Evolutionary conservation across 1,140 invertebrate genomes (phyloP).

Genomic region (Dendroctonus ponderosae): DNA sequence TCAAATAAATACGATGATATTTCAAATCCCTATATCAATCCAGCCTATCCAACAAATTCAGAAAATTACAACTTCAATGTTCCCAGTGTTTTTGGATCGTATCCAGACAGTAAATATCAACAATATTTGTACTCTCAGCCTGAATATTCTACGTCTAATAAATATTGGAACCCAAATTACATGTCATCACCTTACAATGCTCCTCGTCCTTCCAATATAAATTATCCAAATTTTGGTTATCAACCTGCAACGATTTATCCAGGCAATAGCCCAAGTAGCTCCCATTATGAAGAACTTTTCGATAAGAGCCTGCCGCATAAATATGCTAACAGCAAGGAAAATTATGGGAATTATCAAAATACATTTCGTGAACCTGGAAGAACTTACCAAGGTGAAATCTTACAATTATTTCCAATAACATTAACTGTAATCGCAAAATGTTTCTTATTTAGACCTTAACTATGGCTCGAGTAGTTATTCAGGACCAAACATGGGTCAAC

Average conservation of each 20-base stretch:
- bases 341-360: constrained; percentile 8
- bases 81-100: no score
- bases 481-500: constrained; percentile 30
- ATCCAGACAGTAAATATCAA: no score
- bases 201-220: not conserved
- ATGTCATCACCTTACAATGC: not conserved
- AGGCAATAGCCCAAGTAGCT: constrained; percentile 1
- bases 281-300: not conserved
- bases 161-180: no score
- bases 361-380: constrained; percentile 9
- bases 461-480: constrained; percentile 20
- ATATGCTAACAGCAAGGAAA: not conserved
- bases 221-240: no score
- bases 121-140: no score
- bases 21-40: no score
- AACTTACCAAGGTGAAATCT: constrained; percentile 17
- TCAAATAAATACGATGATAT: no score
- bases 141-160: no score
- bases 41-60: no score
- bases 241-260: no score
- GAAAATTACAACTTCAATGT: no score
- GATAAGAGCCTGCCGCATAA: not conserved
- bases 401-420: not conserved
- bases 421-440: not conserved
- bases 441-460: constrained; percentile 9